Evolutionary conservation across 1,140 invertebrate species (phyloP).

Genomic region (Macrobrachium rosenbergii): DNA sequence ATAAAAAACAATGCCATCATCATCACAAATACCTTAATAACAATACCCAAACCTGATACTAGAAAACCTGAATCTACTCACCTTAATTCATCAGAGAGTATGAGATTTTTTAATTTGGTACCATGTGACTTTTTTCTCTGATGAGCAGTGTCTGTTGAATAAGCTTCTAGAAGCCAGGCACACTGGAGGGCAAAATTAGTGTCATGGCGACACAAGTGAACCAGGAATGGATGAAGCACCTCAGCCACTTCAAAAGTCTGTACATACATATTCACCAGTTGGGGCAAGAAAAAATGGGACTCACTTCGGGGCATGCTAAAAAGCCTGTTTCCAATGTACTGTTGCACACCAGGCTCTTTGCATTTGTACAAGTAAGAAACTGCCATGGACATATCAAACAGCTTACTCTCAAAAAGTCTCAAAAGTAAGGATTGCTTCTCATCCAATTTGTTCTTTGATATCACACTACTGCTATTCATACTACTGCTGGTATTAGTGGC

Average conservation of each 20-base stretch:
- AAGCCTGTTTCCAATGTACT: slow-evolving; percentile 87
- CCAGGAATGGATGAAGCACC: slow-evolving; percentile 93
- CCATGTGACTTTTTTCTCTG: slow-evolving; percentile 88
- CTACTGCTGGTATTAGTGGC: slow-evolving; percentile 9
- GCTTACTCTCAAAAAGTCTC: slow-evolving; percentile 94
- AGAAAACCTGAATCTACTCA: slow-evolving; percentile 67
- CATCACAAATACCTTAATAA: not conserved
- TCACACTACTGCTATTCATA: not conserved
- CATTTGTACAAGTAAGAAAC: slow-evolving; percentile 98
- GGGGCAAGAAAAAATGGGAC: slow-evolving; percentile 98
- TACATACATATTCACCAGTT: slow-evolving; percentile 98
- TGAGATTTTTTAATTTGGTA: slow-evolving; percentile 88
- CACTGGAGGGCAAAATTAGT: slow-evolving; percentile 96
- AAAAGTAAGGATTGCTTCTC: slow-evolving; percentile 78
- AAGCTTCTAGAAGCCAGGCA: slow-evolving; percentile 95
- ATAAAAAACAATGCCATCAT: no score
- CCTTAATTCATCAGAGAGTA: slow-evolving; percentile 88
- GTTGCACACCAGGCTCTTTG: slow-evolving; percentile 97
- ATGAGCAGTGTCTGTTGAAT: slow-evolving; percentile 82
- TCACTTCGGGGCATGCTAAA: slow-evolving; percentile 93
- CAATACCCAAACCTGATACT: not conserved
- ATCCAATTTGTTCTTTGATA: slow-evolving; percentile 51
- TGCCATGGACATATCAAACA: slow-evolving; percentile 98
- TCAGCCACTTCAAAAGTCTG: slow-evolving; percentile 97
- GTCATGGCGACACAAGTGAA: slow-evolving; percentile 91